Percentiles rank a stretch among this genome's conserved stretches.
phyloP scores from a whole-genome alignment of 2,888 invertebrate species.

The Nasonia oneida region DNA sequence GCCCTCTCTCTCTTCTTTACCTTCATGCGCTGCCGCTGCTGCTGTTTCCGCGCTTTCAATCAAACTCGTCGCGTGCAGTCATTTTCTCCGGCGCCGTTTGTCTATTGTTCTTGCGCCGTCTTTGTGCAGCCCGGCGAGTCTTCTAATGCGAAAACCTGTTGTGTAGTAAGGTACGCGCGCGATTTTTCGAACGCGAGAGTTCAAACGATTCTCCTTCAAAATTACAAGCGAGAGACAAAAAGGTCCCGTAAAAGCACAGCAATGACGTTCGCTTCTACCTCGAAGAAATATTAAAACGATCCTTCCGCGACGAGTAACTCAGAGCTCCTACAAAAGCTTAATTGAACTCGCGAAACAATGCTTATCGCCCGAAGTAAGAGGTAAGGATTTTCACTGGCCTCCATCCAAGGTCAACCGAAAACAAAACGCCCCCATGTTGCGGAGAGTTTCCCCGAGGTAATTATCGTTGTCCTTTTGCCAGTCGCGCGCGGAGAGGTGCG shows the following conservation, averaged over 20 bases:
- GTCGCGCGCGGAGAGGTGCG: slow-evolving; percentile 9
- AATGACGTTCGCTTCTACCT: no score
- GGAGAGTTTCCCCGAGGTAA: slow-evolving; percentile 46
- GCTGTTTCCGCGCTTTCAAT: slow-evolving; percentile 48
- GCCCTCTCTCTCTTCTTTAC: slow-evolving; percentile 23
- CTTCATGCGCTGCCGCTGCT: background rate
- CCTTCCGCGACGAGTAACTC: slow-evolving; percentile 8
- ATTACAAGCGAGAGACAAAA: no score
- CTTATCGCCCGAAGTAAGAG: slow-evolving; percentile 30
- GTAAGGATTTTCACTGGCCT: slow-evolving; percentile 38
- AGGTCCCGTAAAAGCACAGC: no score
- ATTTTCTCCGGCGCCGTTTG: background rate
- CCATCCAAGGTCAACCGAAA: slow-evolving; percentile 58
- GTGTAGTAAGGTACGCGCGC: background rate
- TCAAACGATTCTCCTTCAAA: no score
- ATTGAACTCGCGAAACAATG: slow-evolving; percentile 60
- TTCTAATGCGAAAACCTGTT: slow-evolving; percentile 52
- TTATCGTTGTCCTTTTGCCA: slow-evolving; percentile 59
- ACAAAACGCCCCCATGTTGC: slow-evolving; percentile 50
- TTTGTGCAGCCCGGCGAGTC: slow-evolving; percentile 33
- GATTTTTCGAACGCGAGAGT: background rate
- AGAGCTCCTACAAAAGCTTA: slow-evolving; percentile 41
- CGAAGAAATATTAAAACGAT: no score
- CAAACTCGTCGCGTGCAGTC: slow-evolving; percentile 45
- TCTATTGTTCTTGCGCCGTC: slow-evolving; percentile 49